These are phyloP conservation scores for Megaptera novaeangliae DNA, from an alignment of 2,113 vertebrate genomes.

Conservation along the genomic window DNA sequence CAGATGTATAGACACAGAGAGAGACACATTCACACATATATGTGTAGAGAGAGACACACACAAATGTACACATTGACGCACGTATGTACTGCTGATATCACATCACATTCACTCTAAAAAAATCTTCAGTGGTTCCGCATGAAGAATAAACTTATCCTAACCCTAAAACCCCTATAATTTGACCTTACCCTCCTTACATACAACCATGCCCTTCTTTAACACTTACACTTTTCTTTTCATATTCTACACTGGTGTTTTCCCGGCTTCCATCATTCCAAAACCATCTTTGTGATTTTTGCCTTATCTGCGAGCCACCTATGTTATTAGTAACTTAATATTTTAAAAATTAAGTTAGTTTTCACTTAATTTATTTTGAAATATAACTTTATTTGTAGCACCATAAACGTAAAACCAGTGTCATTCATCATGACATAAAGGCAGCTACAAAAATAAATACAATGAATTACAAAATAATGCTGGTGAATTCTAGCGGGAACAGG, in stretches of 20 bases:
- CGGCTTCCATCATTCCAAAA: background rate
- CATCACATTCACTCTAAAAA: background rate
- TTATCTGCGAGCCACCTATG: background rate
- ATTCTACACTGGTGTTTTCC: background rate
- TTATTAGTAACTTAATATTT: background rate
- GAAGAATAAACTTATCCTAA: background rate
- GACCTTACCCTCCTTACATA: background rate
- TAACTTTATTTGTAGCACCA: background rate
- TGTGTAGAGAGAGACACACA: background rate
- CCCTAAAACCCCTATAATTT: background rate
- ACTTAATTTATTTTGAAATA: background rate
- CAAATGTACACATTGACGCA: accelerated
- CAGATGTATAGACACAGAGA: background rate
- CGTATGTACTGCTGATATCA: background rate
- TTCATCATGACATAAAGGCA: background rate
- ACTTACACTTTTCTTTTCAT: background rate
- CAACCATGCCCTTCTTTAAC: too few species aligned
- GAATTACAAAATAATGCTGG: background rate
- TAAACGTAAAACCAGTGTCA: background rate
- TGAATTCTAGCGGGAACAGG: background rate
- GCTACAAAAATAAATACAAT: background rate
- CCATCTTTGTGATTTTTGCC: background rate
- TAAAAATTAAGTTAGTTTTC: background rate
- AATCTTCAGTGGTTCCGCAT: background rate
- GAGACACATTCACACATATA: background rate